Base-by-base conservation (phyloP, 2,888 invertebrate species). In the Agrotis puta region DNA sequence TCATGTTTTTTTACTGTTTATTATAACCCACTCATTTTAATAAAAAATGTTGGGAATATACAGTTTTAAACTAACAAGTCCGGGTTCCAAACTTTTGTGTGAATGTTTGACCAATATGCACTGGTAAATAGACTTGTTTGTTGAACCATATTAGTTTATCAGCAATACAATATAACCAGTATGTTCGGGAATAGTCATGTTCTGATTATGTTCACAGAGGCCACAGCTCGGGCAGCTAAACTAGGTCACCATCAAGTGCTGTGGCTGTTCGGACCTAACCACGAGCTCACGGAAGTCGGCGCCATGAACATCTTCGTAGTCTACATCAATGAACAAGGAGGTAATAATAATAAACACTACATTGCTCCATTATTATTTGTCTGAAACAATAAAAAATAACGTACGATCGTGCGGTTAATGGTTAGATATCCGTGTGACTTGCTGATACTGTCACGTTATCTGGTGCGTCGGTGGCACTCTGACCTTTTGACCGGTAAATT, bases 251-350 rank as follows among this genome's bases (percentile, higher is more conserved):
- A 99, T 85, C 99, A 99, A 95, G 99, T 99, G 13, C 93, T 99
- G 68, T 99, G 99, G 99, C 96, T 99, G 53, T 99, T 98, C 90
- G 99, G 99, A 3, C 98, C 98, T 1, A 98, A 99, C 88, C 98
- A 99, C 90, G 97, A 99, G 91, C 91, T 99, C 39, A 99, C 99
- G 0, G 99, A 99, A 97, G 99, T 98, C 58, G 99, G 99, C 65
- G 98, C 99, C 18, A 99, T 99, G 99, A 99, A 99, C 92, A 97
- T 99, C 67, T 99, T 99, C 92, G 97, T 99, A 91, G 97, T 98
- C 88, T 98, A 97, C 94, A 96, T 98, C 80, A 98, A 99, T 90
- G 98, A 98, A 67, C 96, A 98, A 90, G 99, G 99, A 97, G 98
- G 99, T 99, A 93, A 93, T 43, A 66, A 58, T 99, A 93, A 93